Base-by-base conservation (phyloP, 2,888 invertebrate genomes). In the Podabrus alpinus region DNA sequence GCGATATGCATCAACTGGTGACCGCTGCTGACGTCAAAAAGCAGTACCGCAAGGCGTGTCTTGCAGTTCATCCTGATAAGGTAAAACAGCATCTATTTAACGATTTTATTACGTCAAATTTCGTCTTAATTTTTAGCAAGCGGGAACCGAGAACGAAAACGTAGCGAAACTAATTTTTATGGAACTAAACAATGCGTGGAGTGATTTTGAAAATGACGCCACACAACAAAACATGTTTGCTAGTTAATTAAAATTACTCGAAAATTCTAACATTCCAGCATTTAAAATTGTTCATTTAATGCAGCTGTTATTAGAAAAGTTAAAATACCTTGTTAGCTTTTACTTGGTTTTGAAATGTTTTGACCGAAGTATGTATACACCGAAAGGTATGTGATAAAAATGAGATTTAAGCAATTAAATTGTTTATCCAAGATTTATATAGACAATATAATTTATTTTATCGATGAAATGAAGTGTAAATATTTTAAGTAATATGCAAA, bases 171-270 rank as follows among this genome's bases (percentile, higher is more conserved):
- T 98, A 86, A 96, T 99, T 84, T 99, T 99, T 88, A 97, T 99
- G 93, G 99, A 99, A 89, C 89, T 99, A 80, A 99, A 98, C 88
- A 98, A 98, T 86, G 99, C 99, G 16, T 99, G 99, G 98, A 94
- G 94, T 82, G 97, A 98, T 86, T 99, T 99, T 88, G 97, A 97
- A 86, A 94, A 93, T 85, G 95, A 95, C 87, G 89, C 93, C 75
- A 91, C 94, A 79, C 95, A 95, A 85, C 94, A 94, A 86, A 94
- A 94, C 84, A 88, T 93, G 88, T 93, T 93, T 88, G 80, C 82
- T 72, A 84, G 83, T 82, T 85, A 84, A 84, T 75, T 24, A 66
- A 25, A 17, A 29, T 61, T 17, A 29, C 15, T 9, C 19, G 16
- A 13, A n/a, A 45, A 66, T 9, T 64, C 5, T 11, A 45, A 71